Evolutionary conservation across 1,140 invertebrate species (phyloP).

Genomic region (Saccostrea cuccullata): DNA sequence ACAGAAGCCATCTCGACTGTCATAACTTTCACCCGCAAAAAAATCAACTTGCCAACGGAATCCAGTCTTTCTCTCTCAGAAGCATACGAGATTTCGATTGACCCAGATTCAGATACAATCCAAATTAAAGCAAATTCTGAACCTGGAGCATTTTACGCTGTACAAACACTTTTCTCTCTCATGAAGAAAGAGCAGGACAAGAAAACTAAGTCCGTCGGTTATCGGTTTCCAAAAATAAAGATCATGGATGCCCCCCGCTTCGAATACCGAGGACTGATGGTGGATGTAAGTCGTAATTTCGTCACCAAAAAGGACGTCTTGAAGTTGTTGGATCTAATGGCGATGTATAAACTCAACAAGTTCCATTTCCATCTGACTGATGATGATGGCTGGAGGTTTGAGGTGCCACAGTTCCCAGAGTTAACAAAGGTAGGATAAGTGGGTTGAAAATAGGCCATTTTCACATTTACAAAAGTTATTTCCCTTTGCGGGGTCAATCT

Average conservation of each 20-base stretch:
- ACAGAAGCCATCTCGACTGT: not conserved
- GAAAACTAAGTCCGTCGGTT: constrained; percentile 38
- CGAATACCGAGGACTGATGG: constrained; percentile 71
- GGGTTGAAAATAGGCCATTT: no score
- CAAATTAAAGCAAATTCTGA: constrained; percentile 43
- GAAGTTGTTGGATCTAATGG: constrained; percentile 72
- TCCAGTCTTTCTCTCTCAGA: constrained; percentile 29
- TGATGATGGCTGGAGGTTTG: constrained; percentile 75
- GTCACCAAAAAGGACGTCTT: constrained; percentile 65
- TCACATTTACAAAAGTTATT: no score
- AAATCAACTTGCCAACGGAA: not conserved
- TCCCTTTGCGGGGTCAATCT: no score
- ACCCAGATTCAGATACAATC: constrained; percentile 42
- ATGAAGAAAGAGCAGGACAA: constrained; percentile 9
- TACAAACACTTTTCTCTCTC: constrained; percentile 63
- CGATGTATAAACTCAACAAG: constrained; percentile 74
- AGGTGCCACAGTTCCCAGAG: constrained; percentile 71
- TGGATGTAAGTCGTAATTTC: constrained; percentile 76
- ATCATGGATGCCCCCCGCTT: constrained; percentile 68
- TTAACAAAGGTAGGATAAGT: constrained; percentile 74
- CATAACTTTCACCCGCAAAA: not conserved
- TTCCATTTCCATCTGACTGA: constrained; percentile 76
- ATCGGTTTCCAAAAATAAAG: constrained; percentile 32
- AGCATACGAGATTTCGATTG: constrained; percentile 60
- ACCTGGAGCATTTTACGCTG: constrained; percentile 66